phyloP scores from a whole-genome alignment of 2,797 vertebrate genomes.

The Enteromius thamalakanensis region DNA sequence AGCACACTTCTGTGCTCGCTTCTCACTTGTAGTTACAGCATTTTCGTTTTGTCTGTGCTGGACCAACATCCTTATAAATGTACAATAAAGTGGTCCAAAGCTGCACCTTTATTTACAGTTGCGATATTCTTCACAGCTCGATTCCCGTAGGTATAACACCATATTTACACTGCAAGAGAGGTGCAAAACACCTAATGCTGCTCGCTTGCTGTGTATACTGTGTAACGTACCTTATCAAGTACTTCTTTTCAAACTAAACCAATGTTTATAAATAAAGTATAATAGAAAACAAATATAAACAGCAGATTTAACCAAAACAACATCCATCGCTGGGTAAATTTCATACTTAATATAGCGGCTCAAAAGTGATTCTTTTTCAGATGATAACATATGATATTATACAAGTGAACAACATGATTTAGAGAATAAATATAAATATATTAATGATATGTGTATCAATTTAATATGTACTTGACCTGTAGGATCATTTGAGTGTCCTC shows the following conservation, averaged over 20 bases:
- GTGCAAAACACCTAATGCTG: background rate
- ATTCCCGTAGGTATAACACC: conserved; percentile 24
- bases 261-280: conserved; percentile 20
- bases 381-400: background rate
- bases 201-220: conserved; percentile 1
- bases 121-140: conserved; percentile 21
- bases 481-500: conserved; percentile 34
- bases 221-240: conserved; percentile 22
- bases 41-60: conserved; percentile 1
- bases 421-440: conserved; percentile 46
- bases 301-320: background rate
- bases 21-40: conserved; percentile 27
- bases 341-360: conserved; percentile 12
- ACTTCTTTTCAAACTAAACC: conserved; percentile 5
- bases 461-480: conserved; percentile 41
- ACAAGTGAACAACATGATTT: conserved; percentile 9
- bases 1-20: background rate
- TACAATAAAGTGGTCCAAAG: conserved; percentile 18
- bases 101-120: conserved; percentile 34
- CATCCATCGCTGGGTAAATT: background rate
- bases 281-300: conserved; percentile 23
- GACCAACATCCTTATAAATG: conserved; percentile 1
- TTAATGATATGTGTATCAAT: conserved; percentile 10
- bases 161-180: conserved; percentile 5
- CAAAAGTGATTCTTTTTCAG: background rate